A percentile compares a stretch with the other conserved stretches of the same genome.
phyloP scores from a whole-genome alignment of 2,797 vertebrate species.

The Cyclura pinguis region DNA sequence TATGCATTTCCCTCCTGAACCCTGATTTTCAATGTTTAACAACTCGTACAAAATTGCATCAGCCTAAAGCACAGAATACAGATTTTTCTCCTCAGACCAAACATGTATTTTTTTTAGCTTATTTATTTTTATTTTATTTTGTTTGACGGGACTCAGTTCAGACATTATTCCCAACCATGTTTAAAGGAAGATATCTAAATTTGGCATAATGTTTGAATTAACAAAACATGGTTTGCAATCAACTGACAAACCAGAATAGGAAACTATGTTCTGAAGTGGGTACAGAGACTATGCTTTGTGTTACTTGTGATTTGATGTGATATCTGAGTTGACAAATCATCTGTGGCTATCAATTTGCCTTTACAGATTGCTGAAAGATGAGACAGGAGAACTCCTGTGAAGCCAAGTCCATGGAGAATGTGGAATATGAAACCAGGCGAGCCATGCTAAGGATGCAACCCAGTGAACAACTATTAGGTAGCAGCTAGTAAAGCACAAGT shows the following conservation, averaged over 20 bases:
- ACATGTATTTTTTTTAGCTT: background rate
- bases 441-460: background rate
- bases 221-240: background rate
- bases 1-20: conserved; percentile 79
- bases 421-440: background rate
- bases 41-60: conserved; percentile 75
- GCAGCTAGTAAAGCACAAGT: background rate
- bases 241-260: background rate
- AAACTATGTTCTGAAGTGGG: background rate
- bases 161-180: background rate
- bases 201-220: background rate
- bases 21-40: conserved; percentile 81
- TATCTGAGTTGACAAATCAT: background rate
- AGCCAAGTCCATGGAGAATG: background rate
- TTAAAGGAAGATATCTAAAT: background rate
- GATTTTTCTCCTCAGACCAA: conserved; percentile 43
- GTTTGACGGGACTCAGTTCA: background rate
- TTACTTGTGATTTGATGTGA: too few relatives aligned
- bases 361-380: background rate
- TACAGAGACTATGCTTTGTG: background rate
- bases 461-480: background rate
- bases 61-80: conserved; percentile 68
- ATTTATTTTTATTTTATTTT: too few relatives aligned
- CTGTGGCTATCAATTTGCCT: background rate
- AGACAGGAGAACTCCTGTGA: background rate